Evolutionary conservation across 2,888 invertebrate genomes (phyloP).

Genomic region (Pseudococcus longispinus): DNA sequence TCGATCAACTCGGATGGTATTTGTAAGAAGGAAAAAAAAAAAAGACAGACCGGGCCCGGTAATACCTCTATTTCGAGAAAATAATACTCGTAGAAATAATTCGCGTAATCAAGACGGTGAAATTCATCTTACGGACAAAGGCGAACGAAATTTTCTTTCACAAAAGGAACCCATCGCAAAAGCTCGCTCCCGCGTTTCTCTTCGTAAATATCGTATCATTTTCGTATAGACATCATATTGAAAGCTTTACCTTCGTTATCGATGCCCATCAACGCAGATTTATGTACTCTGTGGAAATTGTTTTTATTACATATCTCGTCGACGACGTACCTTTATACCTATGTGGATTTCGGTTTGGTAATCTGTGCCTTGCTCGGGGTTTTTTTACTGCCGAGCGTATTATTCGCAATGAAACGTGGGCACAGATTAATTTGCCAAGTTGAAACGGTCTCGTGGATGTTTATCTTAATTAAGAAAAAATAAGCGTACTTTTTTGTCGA

Average conservation of each 20-base stretch:
- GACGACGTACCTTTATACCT: not conserved
- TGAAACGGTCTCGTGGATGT: not conserved
- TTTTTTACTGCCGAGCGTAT: not conserved
- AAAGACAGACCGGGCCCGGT: not conserved
- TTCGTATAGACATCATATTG: conserved; percentile 22
- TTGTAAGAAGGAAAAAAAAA: not conserved
- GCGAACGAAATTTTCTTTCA: not conserved
- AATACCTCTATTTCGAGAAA: not conserved
- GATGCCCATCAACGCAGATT: not conserved
- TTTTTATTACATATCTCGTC: not conserved
- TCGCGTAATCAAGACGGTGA: conserved; percentile 25
- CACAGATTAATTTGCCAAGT: conserved; percentile 17
- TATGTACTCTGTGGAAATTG: not conserved
- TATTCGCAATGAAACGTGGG: not conserved
- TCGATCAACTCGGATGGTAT: not conserved
- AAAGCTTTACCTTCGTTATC: conserved; percentile 24
- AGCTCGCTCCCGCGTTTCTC: not conserved
- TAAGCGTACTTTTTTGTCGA: not conserved
- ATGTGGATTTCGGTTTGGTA: not conserved
- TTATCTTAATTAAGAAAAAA: conserved; percentile 7
- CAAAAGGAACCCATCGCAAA: conserved; percentile 11
- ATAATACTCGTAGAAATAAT: conserved; percentile 24
- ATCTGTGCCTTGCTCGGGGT: not conserved
- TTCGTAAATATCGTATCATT: not conserved
- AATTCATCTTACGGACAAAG: conserved; percentile 18